phyloP scores from a whole-genome alignment of 2,113 vertebrate genomes.

The Sphyrna mokarran region DNA sequence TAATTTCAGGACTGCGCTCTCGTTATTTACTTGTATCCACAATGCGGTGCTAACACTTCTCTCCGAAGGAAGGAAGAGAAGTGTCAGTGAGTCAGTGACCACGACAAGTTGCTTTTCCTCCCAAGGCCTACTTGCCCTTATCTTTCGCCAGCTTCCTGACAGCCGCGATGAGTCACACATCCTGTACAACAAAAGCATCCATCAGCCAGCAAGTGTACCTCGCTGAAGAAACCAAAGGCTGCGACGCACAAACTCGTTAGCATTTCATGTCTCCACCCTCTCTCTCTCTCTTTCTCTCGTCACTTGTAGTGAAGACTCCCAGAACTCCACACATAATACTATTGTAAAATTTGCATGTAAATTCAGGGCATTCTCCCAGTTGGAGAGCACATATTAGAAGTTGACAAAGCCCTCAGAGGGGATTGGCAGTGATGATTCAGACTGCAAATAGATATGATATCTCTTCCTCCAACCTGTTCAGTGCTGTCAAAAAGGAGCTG shows the following conservation, averaged over 20 bases:
- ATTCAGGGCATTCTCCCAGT: conserved; percentile 6
- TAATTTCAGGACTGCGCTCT: not conserved
- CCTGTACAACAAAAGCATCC: not conserved
- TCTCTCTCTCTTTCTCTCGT: not conserved
- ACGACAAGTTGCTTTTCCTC: conserved; percentile 11
- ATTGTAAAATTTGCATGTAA: conserved; percentile 31
- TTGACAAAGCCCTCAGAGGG: not conserved
- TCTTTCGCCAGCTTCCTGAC: not conserved
- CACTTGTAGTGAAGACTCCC: not conserved
- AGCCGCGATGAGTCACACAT: not conserved
- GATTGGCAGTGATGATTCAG: conserved; percentile 25
- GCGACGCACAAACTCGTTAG: not conserved
- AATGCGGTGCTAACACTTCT: not conserved
- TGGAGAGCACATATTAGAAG: not conserved
- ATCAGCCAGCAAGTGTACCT: too few species aligned
- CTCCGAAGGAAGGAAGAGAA: not conserved
- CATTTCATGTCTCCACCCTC: not conserved
- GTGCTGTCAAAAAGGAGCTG: not conserved
- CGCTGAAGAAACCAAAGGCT: not conserved
- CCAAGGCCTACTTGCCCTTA: not conserved
- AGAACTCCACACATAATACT: not conserved
- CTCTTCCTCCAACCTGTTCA: not conserved
- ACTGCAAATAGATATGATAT: not conserved
- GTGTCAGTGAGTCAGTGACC: not conserved
- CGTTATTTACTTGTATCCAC: not conserved